These are phyloP conservation scores for Diacarnus erythraeanus DNA, from an alignment of 37 sponge, comb jelly and placozoan genomes.

Conservation along the genomic window DNA sequence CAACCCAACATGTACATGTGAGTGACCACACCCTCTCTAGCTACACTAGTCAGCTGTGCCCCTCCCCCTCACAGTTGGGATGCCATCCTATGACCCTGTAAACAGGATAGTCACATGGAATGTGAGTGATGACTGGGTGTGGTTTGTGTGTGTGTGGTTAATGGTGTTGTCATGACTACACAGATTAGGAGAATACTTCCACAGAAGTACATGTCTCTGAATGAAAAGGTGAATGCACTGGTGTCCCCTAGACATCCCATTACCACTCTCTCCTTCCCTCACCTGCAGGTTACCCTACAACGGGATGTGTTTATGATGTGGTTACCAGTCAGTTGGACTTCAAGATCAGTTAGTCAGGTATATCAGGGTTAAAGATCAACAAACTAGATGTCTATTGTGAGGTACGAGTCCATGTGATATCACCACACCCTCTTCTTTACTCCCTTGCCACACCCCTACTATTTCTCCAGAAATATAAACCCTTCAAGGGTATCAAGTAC, in stretches of 20 bases:
- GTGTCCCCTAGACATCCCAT: neutral
- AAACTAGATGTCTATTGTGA: conserved; percentile 91
- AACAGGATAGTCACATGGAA: conserved; percentile 81
- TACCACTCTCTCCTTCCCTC: neutral
- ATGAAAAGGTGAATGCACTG: conserved; percentile 76
- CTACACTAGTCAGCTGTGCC: neutral
- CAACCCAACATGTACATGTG: conserved; percentile 71
- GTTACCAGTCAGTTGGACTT: conserved; percentile 66
- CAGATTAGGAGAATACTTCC: conserved; percentile 66
- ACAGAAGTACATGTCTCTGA: conserved; percentile 61
- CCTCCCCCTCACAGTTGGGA: conserved; percentile 47
- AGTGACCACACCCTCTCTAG: neutral
- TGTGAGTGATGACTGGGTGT: conserved; percentile 41
- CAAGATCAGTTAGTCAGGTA: conserved; percentile 70
- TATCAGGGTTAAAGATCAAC: conserved; percentile 93
- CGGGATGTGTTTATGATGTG: neutral
- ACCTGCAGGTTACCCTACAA: neutral
- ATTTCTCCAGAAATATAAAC: conserved; percentile 86
- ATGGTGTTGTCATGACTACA: neutral
- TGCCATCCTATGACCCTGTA: conserved; percentile 86
- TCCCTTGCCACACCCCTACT: neutral
- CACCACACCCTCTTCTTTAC: neutral
- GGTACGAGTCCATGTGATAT: conserved; percentile 32
- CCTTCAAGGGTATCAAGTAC: conserved; percentile 99
- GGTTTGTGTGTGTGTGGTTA: neutral